These are phyloP conservation scores for Thamnaconus septentrionalis DNA, from an alignment of 2,113 vertebrate genomes.

Conservation along the genomic window DNA sequence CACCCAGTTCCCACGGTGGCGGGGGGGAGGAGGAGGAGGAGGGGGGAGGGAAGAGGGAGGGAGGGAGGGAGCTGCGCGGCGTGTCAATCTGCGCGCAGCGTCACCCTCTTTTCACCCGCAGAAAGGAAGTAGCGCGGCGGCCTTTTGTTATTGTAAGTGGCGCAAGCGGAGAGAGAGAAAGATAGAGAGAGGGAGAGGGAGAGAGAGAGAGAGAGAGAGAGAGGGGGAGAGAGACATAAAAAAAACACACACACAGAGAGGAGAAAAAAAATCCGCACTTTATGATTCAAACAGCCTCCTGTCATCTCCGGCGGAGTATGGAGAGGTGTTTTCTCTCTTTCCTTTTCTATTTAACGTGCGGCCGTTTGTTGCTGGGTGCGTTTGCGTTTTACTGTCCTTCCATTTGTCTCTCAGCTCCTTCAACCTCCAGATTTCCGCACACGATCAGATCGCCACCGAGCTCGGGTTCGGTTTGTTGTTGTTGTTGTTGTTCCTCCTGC, in stretches of 20 bases:
- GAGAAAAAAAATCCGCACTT: constrained; percentile 73
- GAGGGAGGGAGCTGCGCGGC: constrained; percentile 48
- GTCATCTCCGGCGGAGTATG: constrained; percentile 15
- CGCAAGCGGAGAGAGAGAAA: constrained; percentile 62
- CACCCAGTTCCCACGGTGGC: constrained; percentile 79
- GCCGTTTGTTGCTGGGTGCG: constrained; percentile 9
- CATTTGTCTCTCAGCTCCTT: too few species aligned
- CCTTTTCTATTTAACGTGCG: not conserved
- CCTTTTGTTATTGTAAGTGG: constrained; percentile 73
- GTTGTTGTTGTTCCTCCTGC: too few species aligned
- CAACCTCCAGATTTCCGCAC: too few species aligned
- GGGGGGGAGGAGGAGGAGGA: constrained; percentile 16
- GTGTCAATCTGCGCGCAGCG: constrained; percentile 70
- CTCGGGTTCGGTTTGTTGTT: too few species aligned
- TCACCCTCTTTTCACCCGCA: constrained; percentile 72
- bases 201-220: constrained; percentile 16
- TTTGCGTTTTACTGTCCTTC: not conserved
- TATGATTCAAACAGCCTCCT: constrained; percentile 64
- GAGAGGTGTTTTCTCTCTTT: constrained; percentile 40
- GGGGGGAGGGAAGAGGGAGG: too few species aligned
- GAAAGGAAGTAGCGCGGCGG: constrained; percentile 72
- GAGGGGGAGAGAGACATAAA: too few species aligned
- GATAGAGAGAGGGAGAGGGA: constrained; percentile 76
- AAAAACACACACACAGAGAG: constrained; percentile 56
- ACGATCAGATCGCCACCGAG: too few species aligned